Evolutionary conservation across 1,140 invertebrate species (phyloP).

Genomic region (Papilio helenus): DNA sequence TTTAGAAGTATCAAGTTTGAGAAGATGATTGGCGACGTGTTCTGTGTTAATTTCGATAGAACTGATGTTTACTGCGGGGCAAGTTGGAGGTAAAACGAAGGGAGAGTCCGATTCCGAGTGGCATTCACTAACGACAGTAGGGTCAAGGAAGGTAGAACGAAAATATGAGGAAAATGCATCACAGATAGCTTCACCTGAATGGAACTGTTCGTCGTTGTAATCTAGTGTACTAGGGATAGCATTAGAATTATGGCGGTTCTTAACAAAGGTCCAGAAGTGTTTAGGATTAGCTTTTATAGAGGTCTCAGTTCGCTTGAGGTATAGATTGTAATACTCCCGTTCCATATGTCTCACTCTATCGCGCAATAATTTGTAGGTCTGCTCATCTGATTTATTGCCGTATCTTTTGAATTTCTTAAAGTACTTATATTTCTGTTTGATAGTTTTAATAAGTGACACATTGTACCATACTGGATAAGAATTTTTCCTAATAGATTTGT

Average conservation of each 20-base stretch:
- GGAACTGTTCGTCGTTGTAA: background rate
- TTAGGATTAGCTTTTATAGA: conserved; percentile 37
- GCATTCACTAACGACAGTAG: background rate
- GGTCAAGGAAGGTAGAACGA: conserved; percentile 7
- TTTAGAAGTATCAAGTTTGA: conserved; percentile 20
- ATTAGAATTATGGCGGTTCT: conserved; percentile 29
- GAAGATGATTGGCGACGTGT: background rate
- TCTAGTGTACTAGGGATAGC: background rate
- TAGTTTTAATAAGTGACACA: conserved; percentile 14
- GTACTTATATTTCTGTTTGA: conserved; percentile 42
- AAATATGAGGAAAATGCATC: conserved; percentile 33
- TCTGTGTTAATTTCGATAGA: background rate
- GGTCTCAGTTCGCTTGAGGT: background rate
- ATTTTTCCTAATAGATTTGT: conserved; percentile 10
- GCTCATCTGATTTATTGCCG: conserved; percentile 36
- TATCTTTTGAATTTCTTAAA: conserved; percentile 41
- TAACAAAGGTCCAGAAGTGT: conserved; percentile 38
- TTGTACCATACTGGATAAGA: conserved; percentile 32
- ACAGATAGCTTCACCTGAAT: background rate
- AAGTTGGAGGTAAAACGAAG: background rate
- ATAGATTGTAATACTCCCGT: conserved; percentile 28
- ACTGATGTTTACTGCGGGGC: background rate
- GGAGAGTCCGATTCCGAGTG: background rate
- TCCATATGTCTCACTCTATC: conserved; percentile 32
- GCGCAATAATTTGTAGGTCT: conserved; percentile 38